These are phyloP conservation scores for Agraylea sexmaculata DNA, from an alignment of 1,140 invertebrate genomes.

Conservation along the genomic window DNA sequence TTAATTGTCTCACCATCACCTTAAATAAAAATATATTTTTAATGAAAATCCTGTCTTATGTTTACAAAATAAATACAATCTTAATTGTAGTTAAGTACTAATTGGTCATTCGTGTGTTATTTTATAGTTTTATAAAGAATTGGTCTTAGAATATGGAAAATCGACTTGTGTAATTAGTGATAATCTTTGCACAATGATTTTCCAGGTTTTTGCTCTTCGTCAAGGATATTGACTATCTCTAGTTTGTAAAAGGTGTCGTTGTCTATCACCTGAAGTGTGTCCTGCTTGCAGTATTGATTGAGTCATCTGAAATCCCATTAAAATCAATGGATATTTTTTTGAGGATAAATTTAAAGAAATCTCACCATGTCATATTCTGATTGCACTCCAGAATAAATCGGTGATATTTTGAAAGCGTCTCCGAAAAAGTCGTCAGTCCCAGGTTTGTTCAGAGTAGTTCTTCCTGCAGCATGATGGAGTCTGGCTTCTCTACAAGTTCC, in stretches of 20 bases:
- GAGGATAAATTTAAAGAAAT: neutral
- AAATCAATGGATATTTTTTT: neutral
- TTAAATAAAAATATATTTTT: too few relatives aligned
- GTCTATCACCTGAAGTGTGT: constrained; percentile 10
- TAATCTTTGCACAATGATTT: too few relatives aligned
- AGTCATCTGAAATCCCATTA: constrained; percentile 14
- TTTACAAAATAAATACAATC: too few relatives aligned
- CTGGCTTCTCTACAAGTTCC: constrained; percentile 20
- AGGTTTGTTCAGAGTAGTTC: constrained; percentile 10
- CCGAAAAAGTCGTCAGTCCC: constrained; percentile 13
- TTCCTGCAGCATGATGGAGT: constrained; percentile 16
- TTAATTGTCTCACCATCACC: too few relatives aligned
- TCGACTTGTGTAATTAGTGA: too few relatives aligned
- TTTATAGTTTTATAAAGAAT: too few relatives aligned
- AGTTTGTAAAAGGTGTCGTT: constrained; percentile 13
- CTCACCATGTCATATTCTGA: constrained; percentile 18
- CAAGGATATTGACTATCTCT: constrained; percentile 16
- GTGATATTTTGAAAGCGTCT: constrained; percentile 20
- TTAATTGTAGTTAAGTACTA: too few relatives aligned
- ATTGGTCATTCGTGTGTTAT: too few relatives aligned
- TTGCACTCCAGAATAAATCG: constrained; percentile 10
- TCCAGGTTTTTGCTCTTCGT: too few relatives aligned
- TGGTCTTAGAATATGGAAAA: too few relatives aligned
- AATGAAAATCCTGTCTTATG: too few relatives aligned
- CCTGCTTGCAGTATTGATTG: constrained; percentile 18